phyloP scores from a whole-genome alignment of 2,888 invertebrate species.

The Lasioglossum calceatum region DNA sequence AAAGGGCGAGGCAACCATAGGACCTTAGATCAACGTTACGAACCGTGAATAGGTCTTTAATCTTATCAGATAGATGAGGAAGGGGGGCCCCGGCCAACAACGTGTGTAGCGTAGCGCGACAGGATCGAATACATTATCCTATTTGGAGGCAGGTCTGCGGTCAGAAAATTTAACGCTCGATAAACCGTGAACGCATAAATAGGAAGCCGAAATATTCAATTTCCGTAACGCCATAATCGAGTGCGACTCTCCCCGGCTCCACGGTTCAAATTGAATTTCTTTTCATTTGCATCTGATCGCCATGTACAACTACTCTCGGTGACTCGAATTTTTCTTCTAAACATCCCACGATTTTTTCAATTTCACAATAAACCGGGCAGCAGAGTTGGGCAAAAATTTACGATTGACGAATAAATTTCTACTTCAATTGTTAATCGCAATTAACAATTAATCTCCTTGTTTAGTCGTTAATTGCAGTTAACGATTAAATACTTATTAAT shows the following conservation, averaged over 20 bases:
- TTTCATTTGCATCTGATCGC: slow-evolving; percentile 13
- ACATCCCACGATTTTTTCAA: neutral
- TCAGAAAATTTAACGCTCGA: slow-evolving; percentile 49
- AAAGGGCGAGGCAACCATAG: neutral
- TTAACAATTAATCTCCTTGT: too few relatives aligned
- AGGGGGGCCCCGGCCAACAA: neutral
- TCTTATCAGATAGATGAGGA: slow-evolving; percentile 52
- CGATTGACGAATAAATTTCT: too few relatives aligned
- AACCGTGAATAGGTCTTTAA: slow-evolving; percentile 42
- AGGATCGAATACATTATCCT: slow-evolving; percentile 60
- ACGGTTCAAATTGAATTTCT: slow-evolving; percentile 21
- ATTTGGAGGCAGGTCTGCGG: slow-evolving; percentile 40
- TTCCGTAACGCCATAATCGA: slow-evolving; percentile 49
- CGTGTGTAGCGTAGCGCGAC: slow-evolving; percentile 9
- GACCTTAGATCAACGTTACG: slow-evolving; percentile 20
- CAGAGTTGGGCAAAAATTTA: neutral
- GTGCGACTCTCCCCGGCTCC: slow-evolving; percentile 5
- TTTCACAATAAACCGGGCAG: neutral
- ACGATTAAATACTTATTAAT: too few relatives aligned
- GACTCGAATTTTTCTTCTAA: neutral
- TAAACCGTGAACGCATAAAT: slow-evolving; percentile 60
- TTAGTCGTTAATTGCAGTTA: too few relatives aligned
- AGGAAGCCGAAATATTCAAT: slow-evolving; percentile 38
- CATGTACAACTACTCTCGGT: neutral
- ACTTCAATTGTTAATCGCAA: too few relatives aligned